These are phyloP conservation scores for Sebastes hubbsi DNA, from an alignment of 2,797 vertebrate genomes.

Conservation along the genomic window DNA sequence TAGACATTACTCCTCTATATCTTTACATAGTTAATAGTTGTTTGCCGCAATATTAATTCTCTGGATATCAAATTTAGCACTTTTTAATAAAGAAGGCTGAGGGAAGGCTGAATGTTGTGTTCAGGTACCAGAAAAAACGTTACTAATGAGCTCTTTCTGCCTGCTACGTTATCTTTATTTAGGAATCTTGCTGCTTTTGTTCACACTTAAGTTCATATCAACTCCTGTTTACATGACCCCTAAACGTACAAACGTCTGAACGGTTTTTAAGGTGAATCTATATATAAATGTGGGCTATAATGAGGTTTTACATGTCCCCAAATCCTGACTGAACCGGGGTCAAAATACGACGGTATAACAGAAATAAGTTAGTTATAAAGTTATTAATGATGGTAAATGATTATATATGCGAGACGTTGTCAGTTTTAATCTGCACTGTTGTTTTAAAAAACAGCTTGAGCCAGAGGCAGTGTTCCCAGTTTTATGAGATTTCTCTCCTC, in stretches of 20 bases:
- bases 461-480: conserved; percentile 27
- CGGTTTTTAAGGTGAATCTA: neutral
- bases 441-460: neutral
- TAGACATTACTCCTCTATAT: no score
- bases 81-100: no score
- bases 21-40: no score
- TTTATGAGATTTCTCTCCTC: conserved; percentile 33
- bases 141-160: neutral
- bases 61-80: no score
- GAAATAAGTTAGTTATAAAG: neutral
- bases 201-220: neutral
- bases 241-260: neutral
- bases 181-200: neutral
- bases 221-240: neutral
- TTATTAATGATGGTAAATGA: conserved; percentile 13
- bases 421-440: conserved; percentile 24
- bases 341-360: neutral
- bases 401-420: neutral
- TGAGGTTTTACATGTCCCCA: neutral
- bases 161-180: neutral
- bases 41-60: no score
- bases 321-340: neutral
- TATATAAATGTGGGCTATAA: neutral
- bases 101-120: neutral
- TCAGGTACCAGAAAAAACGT: neutral